Base-by-base conservation (phyloP, 2,113 vertebrate species). In the Hippocampus comes region DNA sequence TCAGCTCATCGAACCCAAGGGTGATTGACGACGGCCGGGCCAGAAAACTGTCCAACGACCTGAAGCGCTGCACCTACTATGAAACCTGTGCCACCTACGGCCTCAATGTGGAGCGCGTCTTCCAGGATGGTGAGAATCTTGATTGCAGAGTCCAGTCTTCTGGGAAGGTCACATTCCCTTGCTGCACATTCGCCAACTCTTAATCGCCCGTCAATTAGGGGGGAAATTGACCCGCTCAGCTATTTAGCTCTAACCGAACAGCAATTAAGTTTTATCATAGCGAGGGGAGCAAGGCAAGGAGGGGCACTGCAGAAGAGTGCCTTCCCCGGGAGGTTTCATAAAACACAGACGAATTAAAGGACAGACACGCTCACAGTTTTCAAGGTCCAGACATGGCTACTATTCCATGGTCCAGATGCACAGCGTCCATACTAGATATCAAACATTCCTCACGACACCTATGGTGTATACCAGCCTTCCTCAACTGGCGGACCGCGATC, bases 21-120 rank as follows among this genome's bases (percentile, higher is more conserved):
- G 96, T 99, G 67, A 99, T 99, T 0, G 97, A 99, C 0, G 97
- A 99, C 61, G 84, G 91, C 53, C 86, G 95, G 0, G 97, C 97
- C 0, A 84, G 96, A 56, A 99, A 98, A 77, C 84, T 99, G 7
- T 98, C 95, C 42, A 97, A 94, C 0, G 96, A 99, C 88, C 94
- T 99, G 71, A 99, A 99, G 84, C 92, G 97, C 72, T 99, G 97
- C 91, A 98, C 96, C 0, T 99, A 99, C 90, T 99, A 99, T 0
- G 97, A 99, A 79, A 99, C 97, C 6, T 99, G 97, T 0, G 96
- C 97, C 51, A 99, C 97, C 1, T 99, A 99, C 0, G 97, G 97
- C 11, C 95, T 99, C 66, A 99, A 99, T 17, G 96, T 99, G 91
- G 97, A 99, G 77, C 91, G 97, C 0, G 97, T 99, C 88, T 99